Evolutionary conservation across 2,113 vertebrate genomes (phyloP).

Genomic region (Merops nubicus): DNA sequence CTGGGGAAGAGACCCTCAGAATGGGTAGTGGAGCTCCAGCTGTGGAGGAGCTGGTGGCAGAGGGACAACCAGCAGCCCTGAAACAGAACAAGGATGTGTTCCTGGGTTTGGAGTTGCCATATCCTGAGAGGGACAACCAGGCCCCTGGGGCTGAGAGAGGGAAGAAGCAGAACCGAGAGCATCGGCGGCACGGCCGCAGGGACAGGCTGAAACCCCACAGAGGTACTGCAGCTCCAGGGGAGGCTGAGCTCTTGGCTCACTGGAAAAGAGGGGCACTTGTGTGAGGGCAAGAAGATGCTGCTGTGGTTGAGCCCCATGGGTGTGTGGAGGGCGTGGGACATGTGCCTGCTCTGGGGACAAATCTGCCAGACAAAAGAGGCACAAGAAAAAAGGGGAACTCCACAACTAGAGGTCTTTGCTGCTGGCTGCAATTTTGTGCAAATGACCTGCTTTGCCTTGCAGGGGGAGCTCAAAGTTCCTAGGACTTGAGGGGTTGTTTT

Average conservation of each 20-base stretch:
- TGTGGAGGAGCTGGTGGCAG: conserved; percentile 59
- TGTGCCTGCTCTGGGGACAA: conserved; percentile 8
- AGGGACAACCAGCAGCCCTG: conserved; percentile 68
- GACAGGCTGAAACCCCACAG: conserved; percentile 73
- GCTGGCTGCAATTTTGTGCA: not conserved
- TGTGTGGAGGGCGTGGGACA: not conserved
- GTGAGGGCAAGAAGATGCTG: not conserved
- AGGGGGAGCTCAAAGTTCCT: not conserved
- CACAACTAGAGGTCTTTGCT: not conserved
- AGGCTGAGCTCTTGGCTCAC: not conserved
- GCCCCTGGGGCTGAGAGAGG: conserved; percentile 78
- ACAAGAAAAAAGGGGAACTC: conserved; percentile 26
- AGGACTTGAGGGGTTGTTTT: not conserved
- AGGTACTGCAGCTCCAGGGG: conserved; percentile 62
- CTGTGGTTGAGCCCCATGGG: not conserved
- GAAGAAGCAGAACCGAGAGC: conserved; percentile 81
- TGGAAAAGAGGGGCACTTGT: not conserved
- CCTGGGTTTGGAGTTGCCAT: conserved; percentile 66
- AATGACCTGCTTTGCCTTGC: not conserved
- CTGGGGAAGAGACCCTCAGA: conserved; percentile 72
- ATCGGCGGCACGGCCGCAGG: conserved; percentile 82
- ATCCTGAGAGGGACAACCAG: conserved; percentile 74
- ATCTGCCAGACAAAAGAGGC: conserved; percentile 49
- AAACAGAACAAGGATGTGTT: conserved; percentile 70
- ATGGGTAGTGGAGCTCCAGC: conserved; percentile 76